phyloP scores from a whole-genome alignment of 23 tunicate genomes.

The Oikopleura albicans region DNA sequence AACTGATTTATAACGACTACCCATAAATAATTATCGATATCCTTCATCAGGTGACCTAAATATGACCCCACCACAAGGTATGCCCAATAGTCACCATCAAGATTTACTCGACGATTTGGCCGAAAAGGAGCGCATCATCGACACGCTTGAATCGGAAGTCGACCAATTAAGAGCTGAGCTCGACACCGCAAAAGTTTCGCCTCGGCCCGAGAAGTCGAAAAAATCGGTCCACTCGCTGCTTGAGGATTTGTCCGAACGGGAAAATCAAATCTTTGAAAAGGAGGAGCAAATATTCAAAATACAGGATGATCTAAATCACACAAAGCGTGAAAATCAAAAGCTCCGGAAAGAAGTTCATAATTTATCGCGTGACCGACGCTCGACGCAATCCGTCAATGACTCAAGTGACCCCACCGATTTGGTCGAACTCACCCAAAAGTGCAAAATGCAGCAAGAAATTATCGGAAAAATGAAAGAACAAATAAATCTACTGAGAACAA shows the following conservation, averaged over 20 bases:
- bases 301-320: neutral
- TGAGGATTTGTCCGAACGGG: neutral
- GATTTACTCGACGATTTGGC: neutral
- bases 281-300: neutral
- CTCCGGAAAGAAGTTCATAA: neutral
- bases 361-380: neutral
- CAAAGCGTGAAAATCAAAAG: neutral
- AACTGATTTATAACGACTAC: no score
- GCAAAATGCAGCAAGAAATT: neutral
- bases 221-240: neutral
- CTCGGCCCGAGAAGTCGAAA: neutral
- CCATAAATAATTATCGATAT: no score
- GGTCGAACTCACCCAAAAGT: neutral
- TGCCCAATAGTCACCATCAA: no score
- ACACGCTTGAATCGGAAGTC: neutral
- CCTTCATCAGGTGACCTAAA: no score
- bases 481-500: neutral
- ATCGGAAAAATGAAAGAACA: neutral
- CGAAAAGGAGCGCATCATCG: neutral
- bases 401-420: neutral
- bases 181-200: neutral
- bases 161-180: neutral
- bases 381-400: neutral
- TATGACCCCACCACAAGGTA: no score
- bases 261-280: slow-evolving; percentile 9